Base-by-base conservation (phyloP, 1,140 invertebrate species). In the Cydia splendana region DNA sequence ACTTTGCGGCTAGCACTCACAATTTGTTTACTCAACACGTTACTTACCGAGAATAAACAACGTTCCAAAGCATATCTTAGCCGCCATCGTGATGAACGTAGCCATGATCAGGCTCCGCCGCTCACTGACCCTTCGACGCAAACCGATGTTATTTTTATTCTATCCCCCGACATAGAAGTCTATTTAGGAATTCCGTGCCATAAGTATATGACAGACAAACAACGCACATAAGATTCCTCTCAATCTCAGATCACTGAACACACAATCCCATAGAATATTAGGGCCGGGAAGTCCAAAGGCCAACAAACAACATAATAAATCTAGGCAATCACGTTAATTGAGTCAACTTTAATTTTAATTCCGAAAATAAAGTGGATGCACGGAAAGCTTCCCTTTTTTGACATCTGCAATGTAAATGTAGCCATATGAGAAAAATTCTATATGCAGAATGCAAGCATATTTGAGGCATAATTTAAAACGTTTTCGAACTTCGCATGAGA, bases 81-180 rank as follows among this genome's bases (percentile, higher is more conserved):
- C 53, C 75, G 82, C 77, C 84, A 90, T 90, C 78, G 80, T 85
- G 67, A 80, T 76, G 80, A 77, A 79, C 81, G 82, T 82, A 85
- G 82, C 80, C 85, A 82, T 80, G 82, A 82, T 82, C 85, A 87
- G 79, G 75, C 82, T 84, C 82, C 81, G 82, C 77, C 20, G 18
- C 51, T 75, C 57, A 65, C 24, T 42, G 86, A 85, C 79, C 79
- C 82, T 81, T 87, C 82, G 85, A 84, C 83, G 87, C 84, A 88
- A 84, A 81, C 82, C 84, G 87, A 89, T 91, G 91, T 91, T 93
- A 93, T 93, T 93, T 93, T 93, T 93, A 88, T 85, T 90, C 88
- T 78, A 87, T 86, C 81, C 84, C 88, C 85, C 88, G 88, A 91
- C 91, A 92, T 91, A 82, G 90, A 92, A 88, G 82, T 90, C 89